phyloP scores from a whole-genome alignment of 2,888 invertebrate genomes.

The Aleiodes alternator region DNA sequence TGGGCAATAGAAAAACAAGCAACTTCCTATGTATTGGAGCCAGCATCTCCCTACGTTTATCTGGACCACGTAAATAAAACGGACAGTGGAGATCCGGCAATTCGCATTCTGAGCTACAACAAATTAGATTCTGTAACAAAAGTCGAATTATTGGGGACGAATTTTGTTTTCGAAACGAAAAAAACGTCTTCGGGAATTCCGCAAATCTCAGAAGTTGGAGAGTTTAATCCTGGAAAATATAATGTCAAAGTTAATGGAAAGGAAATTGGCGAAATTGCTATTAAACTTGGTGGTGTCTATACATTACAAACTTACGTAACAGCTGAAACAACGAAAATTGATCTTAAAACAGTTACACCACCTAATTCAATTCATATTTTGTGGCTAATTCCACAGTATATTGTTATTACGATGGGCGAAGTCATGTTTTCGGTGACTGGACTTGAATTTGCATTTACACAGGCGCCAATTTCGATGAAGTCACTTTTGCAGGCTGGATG shows the following conservation, averaged over 20 bases:
- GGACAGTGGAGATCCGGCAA: slow-evolving; percentile 66
- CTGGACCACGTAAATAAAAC: slow-evolving; percentile 67
- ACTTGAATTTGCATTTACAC: slow-evolving; percentile 95
- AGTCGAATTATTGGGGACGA: slow-evolving; percentile 38
- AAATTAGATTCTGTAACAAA: slow-evolving; percentile 25
- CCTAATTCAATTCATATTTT: slow-evolving; percentile 88
- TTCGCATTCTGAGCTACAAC: slow-evolving; percentile 70
- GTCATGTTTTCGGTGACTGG: slow-evolving; percentile 98
- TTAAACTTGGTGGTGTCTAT: slow-evolving; percentile 83
- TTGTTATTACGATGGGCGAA: slow-evolving; percentile 94
- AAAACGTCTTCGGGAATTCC: background rate
- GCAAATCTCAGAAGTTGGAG: slow-evolving; percentile 52
- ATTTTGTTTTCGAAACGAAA: slow-evolving; percentile 27
- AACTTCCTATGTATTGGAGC: slow-evolving; percentile 55
- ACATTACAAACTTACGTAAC: slow-evolving; percentile 77
- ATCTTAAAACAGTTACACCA: slow-evolving; percentile 78
- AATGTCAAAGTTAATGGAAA: slow-evolving; percentile 73
- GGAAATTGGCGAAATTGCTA: slow-evolving; percentile 68
- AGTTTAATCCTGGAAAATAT: slow-evolving; percentile 73
- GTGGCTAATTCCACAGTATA: slow-evolving; percentile 93
- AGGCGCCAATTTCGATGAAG: slow-evolving; percentile 95
- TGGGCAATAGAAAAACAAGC: slow-evolving; percentile 40
- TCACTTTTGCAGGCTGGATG: slow-evolving; percentile 94
- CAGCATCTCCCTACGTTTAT: slow-evolving; percentile 42
- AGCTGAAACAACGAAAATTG: slow-evolving; percentile 51